Base-by-base conservation (phyloP, 2,113 vertebrate species). In the Tichodroma muraria region DNA sequence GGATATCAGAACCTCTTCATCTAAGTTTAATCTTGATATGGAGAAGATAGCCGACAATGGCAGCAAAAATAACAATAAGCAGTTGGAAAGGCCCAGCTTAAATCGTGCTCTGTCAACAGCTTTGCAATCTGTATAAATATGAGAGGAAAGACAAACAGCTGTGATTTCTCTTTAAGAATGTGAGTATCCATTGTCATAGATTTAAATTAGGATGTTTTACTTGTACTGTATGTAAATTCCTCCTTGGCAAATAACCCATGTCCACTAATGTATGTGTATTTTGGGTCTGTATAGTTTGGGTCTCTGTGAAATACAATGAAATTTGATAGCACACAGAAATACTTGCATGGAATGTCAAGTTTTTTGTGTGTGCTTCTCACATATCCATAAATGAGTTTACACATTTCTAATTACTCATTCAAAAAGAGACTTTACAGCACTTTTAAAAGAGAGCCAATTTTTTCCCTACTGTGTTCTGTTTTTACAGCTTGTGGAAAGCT, bases 351-450 rank as follows among this genome's bases (percentile, higher is more conserved):
- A 91, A 95, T 93, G 95, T 97, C 89, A 87, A 28, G 15, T 79
- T 95, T 96, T 89, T 90, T 91, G 88, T 75, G 64, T 81, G 88
- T n/a, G 94, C 94, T 95, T 96, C 96, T 97, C 95, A 94, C 78
- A 96, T 96, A 94, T 93, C 95, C 94, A 95, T 96, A 96, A 95
- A 97, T 95, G 94, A 95, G 94, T 97, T 95, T 96, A 96, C 95
- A 93, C 92, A 95, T 96, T 96, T 96, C 94, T 95, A 97, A 97
- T 97, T 96, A 95, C 95, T 96, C 92, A 94, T 97, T 96, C 95
- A 95, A 95, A 96, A 97, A 96, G 93, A 93, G 90, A 95, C 93
- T 96, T 94, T 96, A 35, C 92, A 96, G 94, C 94, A 96, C 94
- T 97, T 96, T 95, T 94, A 96, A 96, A 93, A 94, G 95, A 93